Evolutionary conservation across 2,113 vertebrate genomes (phyloP), one percentile per base, ranked within the genome.

Genomic region (Helogale parvula): DNA sequence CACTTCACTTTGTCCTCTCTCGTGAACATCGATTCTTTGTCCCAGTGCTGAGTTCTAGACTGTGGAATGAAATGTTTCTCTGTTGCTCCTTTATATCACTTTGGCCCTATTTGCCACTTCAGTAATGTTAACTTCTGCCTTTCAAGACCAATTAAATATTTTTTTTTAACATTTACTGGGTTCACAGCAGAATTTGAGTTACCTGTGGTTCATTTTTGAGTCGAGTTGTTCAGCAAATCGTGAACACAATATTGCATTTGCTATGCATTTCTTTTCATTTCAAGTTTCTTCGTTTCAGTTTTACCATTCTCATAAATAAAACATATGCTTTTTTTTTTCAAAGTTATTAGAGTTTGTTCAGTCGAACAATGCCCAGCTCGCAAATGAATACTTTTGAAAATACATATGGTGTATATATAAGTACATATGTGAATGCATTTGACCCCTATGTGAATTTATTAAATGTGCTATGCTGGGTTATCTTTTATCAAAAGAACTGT

Each of bases 351-450:
- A 96, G 17, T 86, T 88, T 95, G 0, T 82, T 66, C 80, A 74
- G 17, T 63, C 96, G 71, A 98, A 98, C n/a, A 97, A 94, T 95
- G 45, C 5, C 94, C 95, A 97, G 82, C 7, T 94, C 84, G 23
- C 35, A 97, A 76, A 94, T 97, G 38, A 94, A 79, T 86, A 12
- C 12, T 97, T 97, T 96, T 88, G 21, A 5, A 93, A 96, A 95
- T 92, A 84, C 2, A 0, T 21, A 74, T 74, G 19, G 91, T 95
- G 0, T 21, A 47, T 96, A 95, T 96, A 92, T 81, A 95, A 38
- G 90, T 91, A 50, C 5, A 80, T 76, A 89, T 50, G 29, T 45
- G 95, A 97, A 95, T 86, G n/a, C 12, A 90, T 96, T 97, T 96
- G 35, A 29, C 63, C 63, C 23, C 29, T 50, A 79, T 15, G 17